Evolutionary conservation across 2,888 invertebrate species (phyloP).

Genomic region (Apomyelois bistriatella): DNA sequence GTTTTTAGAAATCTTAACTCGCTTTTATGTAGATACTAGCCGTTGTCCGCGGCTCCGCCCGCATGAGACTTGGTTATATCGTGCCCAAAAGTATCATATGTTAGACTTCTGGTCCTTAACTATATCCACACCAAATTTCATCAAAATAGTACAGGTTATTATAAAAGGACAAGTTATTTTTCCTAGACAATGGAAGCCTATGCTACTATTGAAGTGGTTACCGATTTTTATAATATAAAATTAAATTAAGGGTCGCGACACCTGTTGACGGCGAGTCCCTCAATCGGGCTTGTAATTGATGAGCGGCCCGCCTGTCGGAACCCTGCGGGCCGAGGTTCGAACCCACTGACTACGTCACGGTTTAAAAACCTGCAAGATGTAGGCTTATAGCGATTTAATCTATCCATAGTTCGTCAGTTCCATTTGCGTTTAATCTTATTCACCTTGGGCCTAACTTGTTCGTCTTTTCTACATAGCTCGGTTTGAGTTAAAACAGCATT

Average conservation of each 20-base stretch:
- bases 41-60: no score
- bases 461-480: no score
- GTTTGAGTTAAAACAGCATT: no score
- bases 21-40: no score
- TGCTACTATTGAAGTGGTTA: conserved; percentile 31
- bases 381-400: neutral
- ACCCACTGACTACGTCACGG: conserved; percentile 35
- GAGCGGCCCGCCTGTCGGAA: conserved; percentile 44
- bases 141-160: no score
- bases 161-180: no score
- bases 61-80: no score
- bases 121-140: no score
- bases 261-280: conserved; percentile 48
- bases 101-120: no score
- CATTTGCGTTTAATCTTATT: neutral
- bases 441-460: no score
- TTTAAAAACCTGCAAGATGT: conserved; percentile 18
- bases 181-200: neutral
- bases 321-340: conserved; percentile 39
- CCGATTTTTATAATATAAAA: conserved; percentile 19
- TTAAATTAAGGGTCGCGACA: conserved; percentile 29
- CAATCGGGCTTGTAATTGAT: conserved; percentile 43
- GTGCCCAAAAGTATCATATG: no score
- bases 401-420: neutral
- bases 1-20: no score